Evolutionary conservation across 2,113 vertebrate genomes (phyloP).

Genomic region (Chlamydotis undulata): DNA sequence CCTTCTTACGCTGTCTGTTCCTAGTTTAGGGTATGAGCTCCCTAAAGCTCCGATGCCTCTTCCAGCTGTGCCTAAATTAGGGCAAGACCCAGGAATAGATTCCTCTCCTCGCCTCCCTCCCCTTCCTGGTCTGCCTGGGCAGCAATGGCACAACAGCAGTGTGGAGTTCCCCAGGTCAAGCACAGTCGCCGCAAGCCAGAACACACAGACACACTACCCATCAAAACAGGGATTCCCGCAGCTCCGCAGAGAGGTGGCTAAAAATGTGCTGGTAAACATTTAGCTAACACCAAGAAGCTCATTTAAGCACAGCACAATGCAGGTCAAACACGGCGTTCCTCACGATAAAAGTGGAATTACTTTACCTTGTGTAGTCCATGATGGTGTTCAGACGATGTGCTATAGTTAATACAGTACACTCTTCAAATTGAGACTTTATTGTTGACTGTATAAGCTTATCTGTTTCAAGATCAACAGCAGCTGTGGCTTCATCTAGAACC

Average conservation of each 20-base stretch:
- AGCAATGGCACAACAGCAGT: neutral
- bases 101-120: neutral
- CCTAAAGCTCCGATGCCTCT: neutral
- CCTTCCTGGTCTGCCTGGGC: neutral
- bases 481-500: constrained; percentile 94
- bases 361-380: constrained; percentile 93
- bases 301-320: neutral
- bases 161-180: neutral
- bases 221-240: neutral
- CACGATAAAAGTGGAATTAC: neutral
- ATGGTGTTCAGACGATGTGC: constrained; percentile 94
- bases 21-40: neutral
- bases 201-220: neutral
- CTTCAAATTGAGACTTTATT: constrained; percentile 90
- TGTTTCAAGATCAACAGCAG: constrained; percentile 94
- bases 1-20: neutral
- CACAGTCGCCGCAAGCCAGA: neutral
- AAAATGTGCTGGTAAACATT: neutral
- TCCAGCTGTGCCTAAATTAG: neutral
- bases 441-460: constrained; percentile 95
- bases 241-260: neutral
- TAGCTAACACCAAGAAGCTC: neutral
- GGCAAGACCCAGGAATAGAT: neutral
- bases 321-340: neutral
- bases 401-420: constrained; percentile 93